Evolutionary conservation across 1,140 invertebrate genomes (phyloP), one percentile per base, ranked within the genome.

Genomic region (Cydia splendana): DNA sequence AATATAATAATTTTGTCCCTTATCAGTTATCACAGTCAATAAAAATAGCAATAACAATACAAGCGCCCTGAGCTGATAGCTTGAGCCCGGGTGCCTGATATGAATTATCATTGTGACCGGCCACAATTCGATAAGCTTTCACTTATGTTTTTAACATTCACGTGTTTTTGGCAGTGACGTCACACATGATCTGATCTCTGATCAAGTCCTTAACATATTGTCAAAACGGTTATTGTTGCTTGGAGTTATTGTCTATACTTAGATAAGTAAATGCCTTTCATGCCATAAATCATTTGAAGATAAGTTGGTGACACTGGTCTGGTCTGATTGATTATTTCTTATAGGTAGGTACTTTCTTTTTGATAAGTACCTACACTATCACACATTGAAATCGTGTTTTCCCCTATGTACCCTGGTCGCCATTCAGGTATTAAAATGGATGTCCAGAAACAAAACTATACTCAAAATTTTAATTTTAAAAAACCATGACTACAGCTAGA

Each of bases 311-410:
- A 71, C 67, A 71, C 15, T 7, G 34, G n/a, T 42, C 15, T 7
- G 34, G n/a, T 42, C 38, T 71, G 67, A 71, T 71, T 71, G 67
- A 71, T 71, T 15, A 38, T 42, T 71, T 24, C 1, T 24, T 24
- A 24, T 24, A 24, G 30, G 9, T 34, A 18, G 24, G 18, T 38
- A 71, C 34, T 67, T 71, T 71, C 57, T 62, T 71, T 38, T 45
- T 42, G n/a, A 38, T 15, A 71, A 18, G 67, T 24, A 24, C 24
- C 24, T 71, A 24, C 9, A n/a, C n/a, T 48, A 15, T 48, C 45
- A 62, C 18, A 12, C 9, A 12, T 3, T 62, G 2, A 48, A 13
- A 48, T 48, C 45, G 15, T 48, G 13, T 48, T 15, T 48, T 48
- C 38, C 38, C 38, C 38, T 42, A 42, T 42, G 38, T 42, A 42